phyloP scores from a whole-genome alignment of 2,888 invertebrate genomes.

The Ophion obscuratus region DNA sequence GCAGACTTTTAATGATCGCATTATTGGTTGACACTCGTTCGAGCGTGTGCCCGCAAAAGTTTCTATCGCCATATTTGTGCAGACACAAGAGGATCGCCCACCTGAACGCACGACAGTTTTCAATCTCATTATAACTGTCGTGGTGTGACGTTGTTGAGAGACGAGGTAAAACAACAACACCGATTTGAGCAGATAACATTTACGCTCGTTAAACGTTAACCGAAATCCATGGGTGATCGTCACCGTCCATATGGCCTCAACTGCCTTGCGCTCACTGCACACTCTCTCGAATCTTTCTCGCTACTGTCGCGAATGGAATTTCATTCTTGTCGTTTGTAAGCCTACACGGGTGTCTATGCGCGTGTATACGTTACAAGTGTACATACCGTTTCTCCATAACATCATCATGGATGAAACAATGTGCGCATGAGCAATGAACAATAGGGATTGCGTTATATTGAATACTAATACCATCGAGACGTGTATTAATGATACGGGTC shows the following conservation, averaged over 20 bases:
- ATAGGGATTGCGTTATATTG: slow-evolving; percentile 49
- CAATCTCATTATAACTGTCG: slow-evolving; percentile 57
- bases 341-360: slow-evolving; percentile 10
- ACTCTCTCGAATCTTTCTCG: slow-evolving; percentile 55
- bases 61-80: slow-evolving; percentile 36
- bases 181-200: slow-evolving; percentile 66
- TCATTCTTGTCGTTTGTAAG: slow-evolving; percentile 55
- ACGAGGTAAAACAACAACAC: not conserved
- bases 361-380: not conserved
- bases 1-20: not conserved
- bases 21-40: slow-evolving; percentile 1
- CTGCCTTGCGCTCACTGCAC: slow-evolving; percentile 36
- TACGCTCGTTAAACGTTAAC: slow-evolving; percentile 67
- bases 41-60: slow-evolving; percentile 7
- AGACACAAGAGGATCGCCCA: slow-evolving; percentile 44
- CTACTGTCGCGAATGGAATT: slow-evolving; percentile 61
- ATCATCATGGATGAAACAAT: slow-evolving; percentile 51
- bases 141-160: slow-evolving; percentile 15
- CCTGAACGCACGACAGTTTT: slow-evolving; percentile 63
- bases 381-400: slow-evolving; percentile 43
- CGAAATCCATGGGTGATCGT: slow-evolving; percentile 64
- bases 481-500: slow-evolving; percentile 16
- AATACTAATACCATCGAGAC: slow-evolving; percentile 55
- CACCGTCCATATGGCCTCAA: slow-evolving; percentile 64
- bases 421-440: slow-evolving; percentile 66